Percentiles rank a stretch among this genome's conserved stretches.
These are phyloP conservation scores for western clawed frog (Xenopus tropicalis) DNA, from an alignment of 2,113 vertebrate species.

Conservation along the genomic window UCB_Xtro_10.0 CM004448.2:37248001-37248500, in stretches of 20 bases:
- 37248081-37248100: background rate
- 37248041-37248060: background rate
- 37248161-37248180: background rate
- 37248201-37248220: constrained; percentile 12
- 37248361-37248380: constrained; percentile 48
- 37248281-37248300: constrained; percentile 35
- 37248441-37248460: constrained; percentile 47
- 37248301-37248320: constrained; percentile 47
- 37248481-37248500: background rate
- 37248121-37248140: background rate
- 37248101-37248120: background rate
- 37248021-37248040: background rate
- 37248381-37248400: constrained; percentile 56
- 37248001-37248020: background rate
- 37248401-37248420: constrained; percentile 47
- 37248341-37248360: constrained; percentile 57
- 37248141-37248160: background rate
- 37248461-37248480: constrained; percentile 46
- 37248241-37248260: constrained; percentile 40
- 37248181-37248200: background rate
- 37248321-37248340: constrained; percentile 51
- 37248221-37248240: constrained; percentile 42
- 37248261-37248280: constrained; percentile 25
- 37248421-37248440: constrained; percentile 41
- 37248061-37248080: background rate